phyloP scores from a whole-genome alignment of 2,888 invertebrate species.

The Sphecodes monilicornis region DNA sequence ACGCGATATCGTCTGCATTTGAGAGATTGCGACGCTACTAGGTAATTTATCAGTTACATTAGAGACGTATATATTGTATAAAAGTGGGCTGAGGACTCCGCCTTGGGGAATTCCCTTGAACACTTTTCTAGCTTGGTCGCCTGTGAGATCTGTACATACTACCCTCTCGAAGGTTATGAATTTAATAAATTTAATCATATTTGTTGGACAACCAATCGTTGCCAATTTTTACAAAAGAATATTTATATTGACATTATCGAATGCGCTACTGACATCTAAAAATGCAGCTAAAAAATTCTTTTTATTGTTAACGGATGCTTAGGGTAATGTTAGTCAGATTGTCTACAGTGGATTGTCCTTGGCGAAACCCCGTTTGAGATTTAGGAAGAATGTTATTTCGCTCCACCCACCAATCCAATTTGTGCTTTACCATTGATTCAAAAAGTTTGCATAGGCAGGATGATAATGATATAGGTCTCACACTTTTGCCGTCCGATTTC shows the following conservation, averaged over 20 bases:
- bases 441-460: slow-evolving; percentile 62
- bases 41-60: no score
- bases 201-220: background rate
- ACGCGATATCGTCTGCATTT: no score
- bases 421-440: slow-evolving; percentile 59
- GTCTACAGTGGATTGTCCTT: slow-evolving; percentile 50
- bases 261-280: background rate
- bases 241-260: background rate
- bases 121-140: background rate
- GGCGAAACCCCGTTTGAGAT: slow-evolving; percentile 48
- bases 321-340: slow-evolving; percentile 48
- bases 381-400: slow-evolving; percentile 44
- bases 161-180: slow-evolving; percentile 10
- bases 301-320: slow-evolving; percentile 5
- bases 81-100: slow-evolving; percentile 33
- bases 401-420: slow-evolving; percentile 53
- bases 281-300: background rate
- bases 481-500: no score
- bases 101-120: slow-evolving; percentile 37
- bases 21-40: no score
- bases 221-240: background rate
- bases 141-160: background rate
- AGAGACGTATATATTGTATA: no score
- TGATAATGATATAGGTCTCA: slow-evolving; percentile 55
- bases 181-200: slow-evolving; percentile 7